These are phyloP conservation scores for Gila robusta DNA, from an alignment of 2,797 vertebrate genomes.

Conservation along the genomic window DNA sequence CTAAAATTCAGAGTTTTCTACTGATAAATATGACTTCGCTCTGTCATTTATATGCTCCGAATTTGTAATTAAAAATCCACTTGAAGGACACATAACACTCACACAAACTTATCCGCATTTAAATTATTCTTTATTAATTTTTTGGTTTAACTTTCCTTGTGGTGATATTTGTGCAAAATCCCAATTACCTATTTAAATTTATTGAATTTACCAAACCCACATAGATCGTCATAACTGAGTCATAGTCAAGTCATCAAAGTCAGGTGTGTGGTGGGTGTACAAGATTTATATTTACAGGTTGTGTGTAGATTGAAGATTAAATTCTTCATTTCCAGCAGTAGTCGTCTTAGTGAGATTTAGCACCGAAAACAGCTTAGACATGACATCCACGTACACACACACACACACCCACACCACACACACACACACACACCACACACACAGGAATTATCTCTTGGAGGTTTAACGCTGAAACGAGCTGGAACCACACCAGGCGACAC, in stretches of 20 bases:
- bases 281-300: conserved; percentile 41
- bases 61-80: background rate
- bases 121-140: background rate
- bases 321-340: conserved; percentile 51
- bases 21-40: background rate
- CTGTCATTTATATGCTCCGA: background rate
- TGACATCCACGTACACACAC: conserved; percentile 30
- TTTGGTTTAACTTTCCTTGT: background rate
- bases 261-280: conserved; percentile 16
- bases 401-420: background rate
- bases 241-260: background rate
- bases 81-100: background rate
- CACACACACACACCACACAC: background rate
- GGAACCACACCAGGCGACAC: conserved; percentile 42
- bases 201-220: conserved; percentile 1
- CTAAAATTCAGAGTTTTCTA: background rate
- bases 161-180: background rate
- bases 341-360: conserved; percentile 51
- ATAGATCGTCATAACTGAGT: background rate
- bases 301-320: conserved; percentile 57
- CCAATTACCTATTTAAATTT: background rate
- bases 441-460: conserved; percentile 22
- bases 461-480: conserved; percentile 44
- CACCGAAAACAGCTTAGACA: conserved; percentile 36
- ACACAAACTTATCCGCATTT: background rate